Percentiles rank a stretch among this genome's conserved stretches.
Evolutionary conservation across 30 jellyfish, hydroid and myxozoan genomes (phyloP).

Genomic region (Hydractinia symbiolongicarpus): DNA sequence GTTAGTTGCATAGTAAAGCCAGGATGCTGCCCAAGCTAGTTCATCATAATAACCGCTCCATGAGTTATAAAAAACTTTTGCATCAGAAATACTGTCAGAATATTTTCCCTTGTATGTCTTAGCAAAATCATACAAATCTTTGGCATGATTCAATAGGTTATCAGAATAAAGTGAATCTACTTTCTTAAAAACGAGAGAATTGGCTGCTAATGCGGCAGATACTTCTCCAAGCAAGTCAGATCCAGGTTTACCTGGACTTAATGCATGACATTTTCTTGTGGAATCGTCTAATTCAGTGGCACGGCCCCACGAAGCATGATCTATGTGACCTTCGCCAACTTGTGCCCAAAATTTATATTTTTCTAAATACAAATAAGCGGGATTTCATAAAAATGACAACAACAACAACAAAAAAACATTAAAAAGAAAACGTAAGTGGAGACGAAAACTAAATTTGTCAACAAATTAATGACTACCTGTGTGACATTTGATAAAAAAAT

Average conservation of each 20-base stretch:
- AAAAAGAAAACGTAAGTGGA: too few species aligned
- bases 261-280: constrained; percentile 39
- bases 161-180: constrained; percentile 30
- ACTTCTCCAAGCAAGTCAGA: constrained; percentile 66
- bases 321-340: constrained; percentile 59
- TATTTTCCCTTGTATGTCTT: constrained; percentile 43
- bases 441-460: too few species aligned
- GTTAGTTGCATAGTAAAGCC: constrained; percentile 62
- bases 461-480: constrained; percentile 20
- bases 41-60: constrained; percentile 67
- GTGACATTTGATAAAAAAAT: constrained; percentile 68
- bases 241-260: constrained; percentile 51
- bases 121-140: constrained; percentile 58
- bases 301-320: constrained; percentile 72
- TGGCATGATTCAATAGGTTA: constrained; percentile 46
- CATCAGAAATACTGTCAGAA: constrained; percentile 50
- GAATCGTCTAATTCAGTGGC: constrained; percentile 43
- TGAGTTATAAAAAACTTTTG: constrained; percentile 48
- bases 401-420: too few species aligned
- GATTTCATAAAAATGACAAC: too few species aligned
- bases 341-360: constrained; percentile 49
- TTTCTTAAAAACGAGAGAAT: constrained; percentile 38
- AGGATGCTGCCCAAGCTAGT: constrained; percentile 60
- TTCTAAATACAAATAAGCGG: not conserved
- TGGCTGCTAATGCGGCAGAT: constrained; percentile 76